Evolutionary conservation across 2,113 vertebrate genomes (phyloP).

Genomic region (Butastur rufipennis): DNA sequence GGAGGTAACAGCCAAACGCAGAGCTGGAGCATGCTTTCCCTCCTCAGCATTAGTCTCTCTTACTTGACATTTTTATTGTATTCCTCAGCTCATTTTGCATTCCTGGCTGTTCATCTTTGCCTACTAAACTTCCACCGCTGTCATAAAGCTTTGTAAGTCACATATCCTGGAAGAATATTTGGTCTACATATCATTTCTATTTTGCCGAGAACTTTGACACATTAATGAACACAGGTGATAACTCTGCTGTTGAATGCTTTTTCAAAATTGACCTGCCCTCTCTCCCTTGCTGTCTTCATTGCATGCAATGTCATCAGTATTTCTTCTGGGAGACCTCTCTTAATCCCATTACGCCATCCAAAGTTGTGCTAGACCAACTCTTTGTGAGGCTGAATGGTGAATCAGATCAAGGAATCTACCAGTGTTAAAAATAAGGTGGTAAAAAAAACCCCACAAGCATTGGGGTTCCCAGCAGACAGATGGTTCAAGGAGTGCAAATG

Average conservation of each 20-base stretch:
- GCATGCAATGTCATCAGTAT: neutral
- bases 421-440: fast-evolving
- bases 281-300: neutral
- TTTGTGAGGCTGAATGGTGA: neutral
- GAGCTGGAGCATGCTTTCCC: neutral
- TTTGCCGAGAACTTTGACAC: neutral
- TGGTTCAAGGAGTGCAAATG: fast-evolving
- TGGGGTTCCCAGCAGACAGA: too few relatives aligned
- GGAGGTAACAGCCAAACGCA: neutral
- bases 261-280: neutral
- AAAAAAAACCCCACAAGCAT: fast-evolving
- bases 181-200: neutral
- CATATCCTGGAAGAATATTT: neutral
- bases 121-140: neutral
- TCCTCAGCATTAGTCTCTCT: neutral
- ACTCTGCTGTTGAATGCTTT: neutral
- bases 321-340: neutral
- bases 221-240: neutral
- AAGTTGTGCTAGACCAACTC: neutral
- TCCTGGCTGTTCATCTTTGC: neutral
- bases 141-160: neutral
- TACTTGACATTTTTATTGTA: neutral
- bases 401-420: neutral
- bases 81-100: neutral
- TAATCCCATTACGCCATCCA: neutral